Base-by-base conservation (phyloP, 2,888 invertebrate genomes). In the Orthosia incerta region DNA sequence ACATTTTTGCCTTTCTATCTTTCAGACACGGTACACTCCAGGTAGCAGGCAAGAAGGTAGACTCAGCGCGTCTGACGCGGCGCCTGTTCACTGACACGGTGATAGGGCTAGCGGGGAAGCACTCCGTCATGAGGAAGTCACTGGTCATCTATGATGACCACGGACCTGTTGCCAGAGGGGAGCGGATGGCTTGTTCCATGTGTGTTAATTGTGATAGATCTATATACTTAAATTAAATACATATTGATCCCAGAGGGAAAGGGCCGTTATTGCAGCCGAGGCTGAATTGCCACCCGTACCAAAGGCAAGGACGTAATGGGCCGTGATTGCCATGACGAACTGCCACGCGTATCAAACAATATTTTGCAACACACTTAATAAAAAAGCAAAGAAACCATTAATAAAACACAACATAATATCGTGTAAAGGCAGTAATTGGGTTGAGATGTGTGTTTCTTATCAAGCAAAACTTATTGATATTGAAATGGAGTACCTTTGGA, bases 71-170 rank as follows among this genome's bases (percentile, higher is more conserved):
- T 45, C 93, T 98, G 23, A 98, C 98, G 18, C 97, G 98, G 60
- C 97, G 97, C 63, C 95, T 99, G 87, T 98, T 98, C 94, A 98
- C 98, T 0, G 99, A 99, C 92, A 94, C 97, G 0, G 96, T 97
- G 87, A 88, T 99, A 50, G 98, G 98, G 0, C 95, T 99, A 13
- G 97, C 97, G 15, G 99, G 99, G 18, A 97, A 97, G 20, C 95
- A 97, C 88, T 97, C 97, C 81, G 97, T 98, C 87, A 90, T 99
- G 87, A 98, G 98, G 64, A 98, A 98, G 91, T 98, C 99, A 12
- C 94, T 99, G 50, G 98, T 99, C 3, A 97, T 99, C 64, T 98
- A 98, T 88, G 99, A 98, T 90, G 99, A 99, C 90, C 97, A 98
- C 89, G 98, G 98, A 0, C 99, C 99, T 0, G 97, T 98, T 78